These are phyloP conservation scores for Medauroidea extradentata DNA, from an alignment of 1,140 invertebrate species.

Conservation along the genomic window DNA sequence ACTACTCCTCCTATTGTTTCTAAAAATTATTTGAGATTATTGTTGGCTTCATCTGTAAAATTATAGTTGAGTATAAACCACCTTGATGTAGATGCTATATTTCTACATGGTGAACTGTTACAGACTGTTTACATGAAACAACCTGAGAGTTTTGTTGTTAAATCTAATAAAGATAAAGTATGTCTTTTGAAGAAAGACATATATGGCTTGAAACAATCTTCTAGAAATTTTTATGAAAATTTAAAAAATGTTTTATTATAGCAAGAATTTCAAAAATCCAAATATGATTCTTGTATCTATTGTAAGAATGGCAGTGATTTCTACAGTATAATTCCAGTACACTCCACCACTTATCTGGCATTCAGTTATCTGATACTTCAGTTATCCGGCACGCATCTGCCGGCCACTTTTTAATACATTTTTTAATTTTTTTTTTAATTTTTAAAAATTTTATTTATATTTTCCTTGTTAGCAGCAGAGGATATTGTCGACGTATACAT, in stretches of 20 bases:
- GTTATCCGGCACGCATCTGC: no score
- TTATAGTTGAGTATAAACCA: conserved; percentile 27
- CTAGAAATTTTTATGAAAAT: conserved; percentile 25
- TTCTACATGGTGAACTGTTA: conserved; percentile 36
- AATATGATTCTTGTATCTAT: no score
- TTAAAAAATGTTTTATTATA: neutral
- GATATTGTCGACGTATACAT: no score
- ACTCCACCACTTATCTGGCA: no score
- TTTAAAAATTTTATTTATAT: no score
- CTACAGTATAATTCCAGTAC: no score
- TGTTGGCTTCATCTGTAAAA: conserved; percentile 26
- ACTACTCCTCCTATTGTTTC: conserved; percentile 24
- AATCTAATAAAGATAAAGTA: conserved; percentile 18
- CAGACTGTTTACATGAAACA: conserved; percentile 40
- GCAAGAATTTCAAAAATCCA: neutral
- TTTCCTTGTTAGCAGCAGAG: no score
- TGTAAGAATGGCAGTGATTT: no score
- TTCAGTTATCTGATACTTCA: no score
- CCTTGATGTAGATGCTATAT: conserved; percentile 41
- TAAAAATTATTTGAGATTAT: conserved; percentile 12
- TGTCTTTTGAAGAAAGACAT: conserved; percentile 30
- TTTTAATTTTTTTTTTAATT: no score
- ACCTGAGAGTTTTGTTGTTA: conserved; percentile 29
- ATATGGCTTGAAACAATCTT: conserved; percentile 32
- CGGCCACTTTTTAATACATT: no score